phyloP scores from a whole-genome alignment of 2,888 invertebrate species.

The Coelopa pilipes region DNA sequence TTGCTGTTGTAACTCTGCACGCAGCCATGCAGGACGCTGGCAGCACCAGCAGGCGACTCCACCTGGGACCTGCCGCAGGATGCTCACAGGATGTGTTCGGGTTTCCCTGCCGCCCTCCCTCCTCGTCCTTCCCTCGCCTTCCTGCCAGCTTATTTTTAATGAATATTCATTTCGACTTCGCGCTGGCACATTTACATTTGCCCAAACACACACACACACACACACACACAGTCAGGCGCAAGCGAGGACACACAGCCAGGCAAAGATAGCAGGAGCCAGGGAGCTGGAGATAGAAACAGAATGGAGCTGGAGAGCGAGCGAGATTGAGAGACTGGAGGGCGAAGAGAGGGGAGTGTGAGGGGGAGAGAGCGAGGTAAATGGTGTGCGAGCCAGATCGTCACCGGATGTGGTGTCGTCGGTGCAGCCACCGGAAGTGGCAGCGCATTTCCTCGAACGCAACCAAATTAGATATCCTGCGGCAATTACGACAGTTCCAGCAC shows the following conservation, averaged over 20 bases:
- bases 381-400: not conserved
- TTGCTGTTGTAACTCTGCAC: not conserved
- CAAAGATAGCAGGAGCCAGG: not conserved
- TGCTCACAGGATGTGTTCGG: too few relatives aligned
- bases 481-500: slow-evolving; percentile 9
- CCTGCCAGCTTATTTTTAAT: slow-evolving; percentile 28
- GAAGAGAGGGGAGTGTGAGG: not conserved
- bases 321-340: too few relatives aligned
- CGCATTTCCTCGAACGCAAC: not conserved
- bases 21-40: too few relatives aligned
- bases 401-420: not conserved
- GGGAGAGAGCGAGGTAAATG: not conserved
- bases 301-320: not conserved
- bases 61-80: too few relatives aligned
- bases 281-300: too few relatives aligned
- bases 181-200: not conserved
- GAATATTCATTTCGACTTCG: slow-evolving; percentile 34
- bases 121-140: not conserved
- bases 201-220: not conserved
- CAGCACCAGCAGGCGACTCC: too few relatives aligned
- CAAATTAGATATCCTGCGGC: slow-evolving; percentile 12
- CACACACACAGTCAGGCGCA: not conserved
- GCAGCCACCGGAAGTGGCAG: not conserved
- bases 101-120: too few relatives aligned
- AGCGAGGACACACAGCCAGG: not conserved